Evolutionary conservation across 2,888 invertebrate species (phyloP).

Genomic region (Drosophila affinis): DNA sequence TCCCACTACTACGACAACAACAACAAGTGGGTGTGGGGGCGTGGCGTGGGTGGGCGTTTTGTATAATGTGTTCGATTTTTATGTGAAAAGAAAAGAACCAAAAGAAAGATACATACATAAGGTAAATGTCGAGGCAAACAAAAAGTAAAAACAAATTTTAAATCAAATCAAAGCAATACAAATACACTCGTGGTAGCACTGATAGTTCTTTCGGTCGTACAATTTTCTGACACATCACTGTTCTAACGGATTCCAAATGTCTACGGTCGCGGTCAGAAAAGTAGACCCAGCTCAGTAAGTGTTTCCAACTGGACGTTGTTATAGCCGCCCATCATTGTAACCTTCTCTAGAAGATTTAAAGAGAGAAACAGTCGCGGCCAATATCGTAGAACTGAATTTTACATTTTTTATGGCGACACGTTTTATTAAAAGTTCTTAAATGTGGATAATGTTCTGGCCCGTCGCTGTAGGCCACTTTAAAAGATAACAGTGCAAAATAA

Average conservation of each 20-base stretch:
- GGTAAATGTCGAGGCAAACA: slow-evolving; percentile 19
- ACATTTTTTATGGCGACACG: too few relatives aligned
- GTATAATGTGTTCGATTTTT: slow-evolving; percentile 46
- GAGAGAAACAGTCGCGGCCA: too few relatives aligned
- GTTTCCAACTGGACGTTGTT: not conserved
- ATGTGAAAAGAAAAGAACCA: slow-evolving; percentile 61
- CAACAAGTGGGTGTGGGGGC: slow-evolving; percentile 55
- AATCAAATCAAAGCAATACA: slow-evolving; percentile 5
- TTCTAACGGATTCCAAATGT: not conserved
- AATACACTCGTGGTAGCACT: not conserved
- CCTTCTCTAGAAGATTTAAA: not conserved
- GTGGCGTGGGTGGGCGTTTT: slow-evolving; percentile 9
- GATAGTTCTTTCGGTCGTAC: not conserved
- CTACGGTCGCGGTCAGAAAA: not conserved
- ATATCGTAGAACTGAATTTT: too few relatives aligned
- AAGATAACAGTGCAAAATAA: slow-evolving; percentile 1
- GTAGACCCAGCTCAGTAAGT: not conserved
- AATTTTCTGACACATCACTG: not conserved
- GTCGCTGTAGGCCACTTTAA: not conserved
- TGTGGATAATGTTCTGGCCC: not conserved
- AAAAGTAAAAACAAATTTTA: slow-evolving; percentile 30
- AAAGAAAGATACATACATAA: slow-evolving; percentile 53
- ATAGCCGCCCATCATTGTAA: not conserved
- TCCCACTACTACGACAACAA: slow-evolving; percentile 47
- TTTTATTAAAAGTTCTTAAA: not conserved